Evolutionary conservation across 2,113 vertebrate species (phyloP).

Genomic region (Cinclus cinclus): DNA sequence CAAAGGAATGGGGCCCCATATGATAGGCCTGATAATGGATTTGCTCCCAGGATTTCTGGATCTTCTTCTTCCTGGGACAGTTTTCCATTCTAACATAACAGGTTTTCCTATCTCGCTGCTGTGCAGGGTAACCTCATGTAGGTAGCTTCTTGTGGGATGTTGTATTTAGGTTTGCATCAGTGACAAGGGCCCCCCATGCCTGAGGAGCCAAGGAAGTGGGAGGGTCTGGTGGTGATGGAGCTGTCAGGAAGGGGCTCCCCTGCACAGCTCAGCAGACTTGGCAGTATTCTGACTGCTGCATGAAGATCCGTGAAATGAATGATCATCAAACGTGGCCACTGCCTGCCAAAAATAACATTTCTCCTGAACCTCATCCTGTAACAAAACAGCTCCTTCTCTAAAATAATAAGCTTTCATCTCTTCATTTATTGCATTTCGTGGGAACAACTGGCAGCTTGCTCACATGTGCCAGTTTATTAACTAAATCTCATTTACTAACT

Average conservation of each 20-base stretch:
- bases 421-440: background rate
- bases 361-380: background rate
- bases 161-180: background rate
- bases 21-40: background rate
- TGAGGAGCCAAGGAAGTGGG: background rate
- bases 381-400: background rate
- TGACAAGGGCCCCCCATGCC: background rate
- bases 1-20: background rate
- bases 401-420: constrained; percentile 6
- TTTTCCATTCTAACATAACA: background rate
- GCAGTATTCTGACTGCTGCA: background rate
- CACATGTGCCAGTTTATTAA: constrained; percentile 24
- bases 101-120: background rate
- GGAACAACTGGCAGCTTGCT: constrained; percentile 4
- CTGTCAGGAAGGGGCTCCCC: background rate
- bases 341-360: background rate
- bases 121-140: background rate
- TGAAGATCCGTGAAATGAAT: background rate
- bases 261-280: background rate
- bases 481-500: constrained; percentile 36
- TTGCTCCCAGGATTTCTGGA: background rate
- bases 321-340: background rate
- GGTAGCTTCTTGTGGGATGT: background rate
- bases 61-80: background rate
- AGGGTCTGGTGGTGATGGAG: background rate